Evolutionary conservation across 2,797 vertebrate genomes (phyloP).

Genomic region (Limosa lapponica): DNA sequence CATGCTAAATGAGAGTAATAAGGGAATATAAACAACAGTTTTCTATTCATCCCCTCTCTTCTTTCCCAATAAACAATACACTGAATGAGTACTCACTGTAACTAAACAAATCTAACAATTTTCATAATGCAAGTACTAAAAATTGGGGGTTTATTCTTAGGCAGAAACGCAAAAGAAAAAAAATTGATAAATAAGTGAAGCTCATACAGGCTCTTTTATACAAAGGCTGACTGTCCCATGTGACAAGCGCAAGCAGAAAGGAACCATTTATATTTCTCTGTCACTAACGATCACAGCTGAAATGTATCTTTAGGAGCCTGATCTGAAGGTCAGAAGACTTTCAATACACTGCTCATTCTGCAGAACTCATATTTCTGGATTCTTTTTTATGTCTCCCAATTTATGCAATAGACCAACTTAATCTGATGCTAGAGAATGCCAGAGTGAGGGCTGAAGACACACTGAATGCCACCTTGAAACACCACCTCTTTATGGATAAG

Average conservation of each 20-base stretch:
- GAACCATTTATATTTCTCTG: conserved; percentile 38
- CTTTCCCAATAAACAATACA: not conserved
- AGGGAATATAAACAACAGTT: not conserved
- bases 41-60: not conserved
- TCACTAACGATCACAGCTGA: conserved; percentile 34
- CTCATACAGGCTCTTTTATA: not conserved
- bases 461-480: not conserved
- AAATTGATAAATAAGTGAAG: not conserved
- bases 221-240: conserved; percentile 15
- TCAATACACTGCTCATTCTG: not conserved
- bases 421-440: not conserved
- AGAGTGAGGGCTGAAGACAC: not conserved
- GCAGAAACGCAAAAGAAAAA: not conserved
- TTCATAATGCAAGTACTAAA: not conserved
- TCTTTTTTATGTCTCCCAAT: not conserved
- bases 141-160: not conserved
- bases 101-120: not conserved
- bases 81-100: not conserved
- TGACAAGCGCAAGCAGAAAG: not conserved
- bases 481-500: not conserved
- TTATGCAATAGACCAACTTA: not conserved
- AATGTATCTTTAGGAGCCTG: not conserved
- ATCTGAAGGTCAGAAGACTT: not conserved
- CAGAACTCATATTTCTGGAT: not conserved
- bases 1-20: not conserved